A percentile compares a stretch with the other conserved stretches of the same genome.
phyloP scores from a whole-genome alignment of 1,140 invertebrate species.

The Eciton burchellii region DNA sequence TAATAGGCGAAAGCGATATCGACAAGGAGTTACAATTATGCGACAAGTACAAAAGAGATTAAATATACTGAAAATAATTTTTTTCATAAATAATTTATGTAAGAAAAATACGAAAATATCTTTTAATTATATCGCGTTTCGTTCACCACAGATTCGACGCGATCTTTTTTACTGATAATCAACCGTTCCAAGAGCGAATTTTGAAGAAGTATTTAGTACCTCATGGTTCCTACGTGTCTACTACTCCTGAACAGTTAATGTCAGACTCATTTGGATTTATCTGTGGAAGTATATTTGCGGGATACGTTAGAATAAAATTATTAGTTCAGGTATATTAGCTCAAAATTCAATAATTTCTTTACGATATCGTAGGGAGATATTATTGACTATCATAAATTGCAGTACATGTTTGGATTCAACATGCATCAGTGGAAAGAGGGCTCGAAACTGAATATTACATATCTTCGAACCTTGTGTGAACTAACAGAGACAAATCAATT shows the following conservation, averaged over 20 bases:
- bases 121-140: slow-evolving; percentile 64
- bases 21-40: slow-evolving; percentile 81
- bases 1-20: slow-evolving; percentile 81
- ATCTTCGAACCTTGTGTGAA: slow-evolving; percentile 85
- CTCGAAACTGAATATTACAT: slow-evolving; percentile 82
- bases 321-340: slow-evolving; percentile 80
- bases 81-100: slow-evolving; percentile 7
- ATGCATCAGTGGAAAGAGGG: slow-evolving; percentile 83
- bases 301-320: slow-evolving; percentile 83
- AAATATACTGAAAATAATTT: neutral
- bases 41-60: slow-evolving; percentile 77
- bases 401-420: slow-evolving; percentile 82
- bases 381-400: slow-evolving; percentile 63
- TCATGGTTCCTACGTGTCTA: slow-evolving; percentile 85
- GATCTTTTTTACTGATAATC: slow-evolving; percentile 86
- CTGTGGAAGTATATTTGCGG: slow-evolving; percentile 84
- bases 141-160: slow-evolving; percentile 85
- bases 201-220: slow-evolving; percentile 83
- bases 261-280: slow-evolving; percentile 87
- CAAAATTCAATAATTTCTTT: slow-evolving; percentile 14
- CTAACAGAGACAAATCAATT: slow-evolving; percentile 86
- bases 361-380: slow-evolving; percentile 19
- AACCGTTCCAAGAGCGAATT: slow-evolving; percentile 80
- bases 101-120: slow-evolving; percentile 12
- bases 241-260: slow-evolving; percentile 83